phyloP scores from a whole-genome alignment of 2,113 vertebrate genomes.

The Siphamia tubifer region DNA sequence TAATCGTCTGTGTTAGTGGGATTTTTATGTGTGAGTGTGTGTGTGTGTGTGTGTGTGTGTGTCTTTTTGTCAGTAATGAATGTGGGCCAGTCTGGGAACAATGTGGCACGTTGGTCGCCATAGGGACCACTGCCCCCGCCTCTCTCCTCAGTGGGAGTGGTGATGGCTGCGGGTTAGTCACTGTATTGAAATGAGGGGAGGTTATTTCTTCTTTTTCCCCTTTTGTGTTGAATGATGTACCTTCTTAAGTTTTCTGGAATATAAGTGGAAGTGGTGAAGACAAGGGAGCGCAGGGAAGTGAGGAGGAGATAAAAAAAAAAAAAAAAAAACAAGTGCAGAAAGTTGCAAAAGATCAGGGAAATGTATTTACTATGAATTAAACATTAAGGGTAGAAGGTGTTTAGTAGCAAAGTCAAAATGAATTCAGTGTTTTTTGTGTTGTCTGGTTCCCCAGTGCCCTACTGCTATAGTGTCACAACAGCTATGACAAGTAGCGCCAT shows the following conservation, averaged over 20 bases:
- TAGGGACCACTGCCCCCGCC: constrained; percentile 77
- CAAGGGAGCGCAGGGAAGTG: not conserved
- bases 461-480: constrained; percentile 55
- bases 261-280: constrained; percentile 17
- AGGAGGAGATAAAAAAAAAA: not conserved
- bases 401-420: not conserved
- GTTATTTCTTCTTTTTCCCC: constrained; percentile 59
- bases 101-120: constrained; percentile 82
- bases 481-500: constrained; percentile 70
- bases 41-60: constrained; percentile 52
- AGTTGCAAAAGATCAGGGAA: not conserved
- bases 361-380: not conserved
- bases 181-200: constrained; percentile 77
- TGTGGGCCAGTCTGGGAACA: constrained; percentile 81
- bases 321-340: not conserved
- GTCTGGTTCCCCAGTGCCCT: constrained; percentile 21
- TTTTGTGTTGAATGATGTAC: constrained; percentile 63
- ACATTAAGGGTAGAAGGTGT: not conserved
- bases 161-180: constrained; percentile 71
- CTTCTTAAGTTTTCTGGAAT: constrained; percentile 22
- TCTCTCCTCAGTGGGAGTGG: constrained; percentile 73
- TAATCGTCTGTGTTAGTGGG: constrained; percentile 48
- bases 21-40: constrained; percentile 51
- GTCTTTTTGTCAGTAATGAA: constrained; percentile 79
- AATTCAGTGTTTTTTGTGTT: constrained; percentile 1